phyloP scores from a whole-genome alignment of 1,140 invertebrate species.

The Drosophila pallidifrons region DNA sequence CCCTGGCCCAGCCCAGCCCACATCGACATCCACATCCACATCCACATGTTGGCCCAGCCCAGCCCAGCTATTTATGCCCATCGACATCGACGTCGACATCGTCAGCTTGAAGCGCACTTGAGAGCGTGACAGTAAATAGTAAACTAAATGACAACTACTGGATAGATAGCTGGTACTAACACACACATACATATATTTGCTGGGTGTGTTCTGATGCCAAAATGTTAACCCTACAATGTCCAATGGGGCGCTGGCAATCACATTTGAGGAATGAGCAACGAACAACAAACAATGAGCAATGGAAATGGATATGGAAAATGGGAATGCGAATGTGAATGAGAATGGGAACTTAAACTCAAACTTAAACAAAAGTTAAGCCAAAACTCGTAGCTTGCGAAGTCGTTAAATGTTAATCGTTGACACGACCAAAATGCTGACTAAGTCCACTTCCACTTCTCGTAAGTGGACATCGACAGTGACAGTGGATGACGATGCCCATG shows the following conservation, averaged over 20 bases:
- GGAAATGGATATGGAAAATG: background rate
- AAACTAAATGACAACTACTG: conserved; percentile 82
- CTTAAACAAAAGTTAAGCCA: conserved; percentile 19
- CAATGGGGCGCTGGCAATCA: conserved; percentile 28
- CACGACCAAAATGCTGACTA: conserved; percentile 77
- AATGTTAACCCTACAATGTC: conserved; percentile 71
- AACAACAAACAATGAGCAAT: background rate
- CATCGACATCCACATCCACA: conserved; percentile 20
- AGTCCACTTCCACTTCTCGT: conserved; percentile 26
- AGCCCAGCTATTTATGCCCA: conserved; percentile 41
- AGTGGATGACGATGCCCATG: conserved; percentile 16
- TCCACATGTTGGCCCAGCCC: conserved; percentile 11
- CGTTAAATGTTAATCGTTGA: conserved; percentile 81
- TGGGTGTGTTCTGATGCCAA: conserved; percentile 79
- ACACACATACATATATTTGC: conserved; percentile 40
- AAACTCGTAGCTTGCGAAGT: conserved; percentile 50
- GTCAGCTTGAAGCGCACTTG: conserved; percentile 69
- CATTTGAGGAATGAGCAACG: conserved; percentile 18
- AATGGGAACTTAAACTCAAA: conserved; percentile 16
- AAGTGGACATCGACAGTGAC: conserved; percentile 16
- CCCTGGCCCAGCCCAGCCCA: conserved; percentile 55
- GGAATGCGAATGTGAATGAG: background rate
- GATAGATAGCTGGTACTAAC: conserved; percentile 63
- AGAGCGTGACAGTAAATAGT: conserved; percentile 82
- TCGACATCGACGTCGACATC: conserved; percentile 12